Conservation (phyloP, 1,140 invertebrate species). For the Saxidomus purpurata region DNA sequence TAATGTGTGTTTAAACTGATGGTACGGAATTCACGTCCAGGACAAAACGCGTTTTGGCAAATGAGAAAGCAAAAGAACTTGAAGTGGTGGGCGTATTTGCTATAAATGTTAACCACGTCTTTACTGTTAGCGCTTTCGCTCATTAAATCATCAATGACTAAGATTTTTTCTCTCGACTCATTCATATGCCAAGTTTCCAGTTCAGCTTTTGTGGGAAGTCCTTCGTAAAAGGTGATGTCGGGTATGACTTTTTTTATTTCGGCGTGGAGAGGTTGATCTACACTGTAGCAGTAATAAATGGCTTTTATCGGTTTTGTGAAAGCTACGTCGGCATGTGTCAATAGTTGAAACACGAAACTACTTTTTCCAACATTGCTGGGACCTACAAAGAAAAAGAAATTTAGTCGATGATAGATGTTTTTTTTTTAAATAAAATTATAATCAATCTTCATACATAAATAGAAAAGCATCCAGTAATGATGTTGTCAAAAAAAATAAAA, state of each 20-base stretch:
- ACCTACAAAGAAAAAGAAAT: slow-evolving; percentile 8
- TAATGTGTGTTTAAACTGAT: slow-evolving; percentile 47
- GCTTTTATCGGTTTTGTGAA: slow-evolving; percentile 51
- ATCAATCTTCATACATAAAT: not conserved
- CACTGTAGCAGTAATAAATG: slow-evolving; percentile 50
- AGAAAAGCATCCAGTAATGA: not conserved
- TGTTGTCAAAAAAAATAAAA: not conserved
- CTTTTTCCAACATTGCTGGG: too few relatives aligned
- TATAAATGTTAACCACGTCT: not conserved
- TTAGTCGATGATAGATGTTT: not conserved
- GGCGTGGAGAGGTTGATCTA: slow-evolving; percentile 41
- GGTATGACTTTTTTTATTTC: slow-evolving; percentile 39
- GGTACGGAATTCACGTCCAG: slow-evolving; percentile 32
- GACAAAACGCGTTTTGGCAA: slow-evolving; percentile 39
- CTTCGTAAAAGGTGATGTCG: slow-evolving; percentile 28
- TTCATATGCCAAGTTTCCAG: slow-evolving; percentile 43
- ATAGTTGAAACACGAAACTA: slow-evolving; percentile 55
- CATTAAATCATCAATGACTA: slow-evolving; percentile 45
- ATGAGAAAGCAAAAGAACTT: not conserved
- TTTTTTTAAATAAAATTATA: slow-evolving; percentile 5
- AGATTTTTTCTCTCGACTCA: slow-evolving; percentile 36
- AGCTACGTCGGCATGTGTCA: slow-evolving; percentile 20
- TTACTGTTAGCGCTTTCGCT: slow-evolving; percentile 15
- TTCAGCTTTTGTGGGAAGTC: slow-evolving; percentile 45
- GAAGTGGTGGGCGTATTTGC: slow-evolving; percentile 17